phyloP scores from a whole-genome alignment of 2,888 invertebrate species.

The Mythimna ferrago region DNA sequence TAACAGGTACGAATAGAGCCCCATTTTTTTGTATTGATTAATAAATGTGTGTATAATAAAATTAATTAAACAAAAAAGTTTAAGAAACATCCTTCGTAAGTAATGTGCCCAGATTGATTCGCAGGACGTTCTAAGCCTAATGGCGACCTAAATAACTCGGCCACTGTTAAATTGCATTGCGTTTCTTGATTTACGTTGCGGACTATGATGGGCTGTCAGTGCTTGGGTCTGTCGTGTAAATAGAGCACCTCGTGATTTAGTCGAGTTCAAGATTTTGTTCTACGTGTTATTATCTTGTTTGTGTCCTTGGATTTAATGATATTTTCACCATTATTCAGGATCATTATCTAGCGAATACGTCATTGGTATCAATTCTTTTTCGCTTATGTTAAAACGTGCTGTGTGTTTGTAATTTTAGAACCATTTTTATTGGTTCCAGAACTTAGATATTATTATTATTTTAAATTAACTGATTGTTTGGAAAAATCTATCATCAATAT shows the following conservation, averaged over 20 bases:
- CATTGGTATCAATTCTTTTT: not conserved
- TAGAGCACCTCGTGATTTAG: slow-evolving; percentile 27
- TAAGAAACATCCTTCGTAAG: slow-evolving; percentile 20
- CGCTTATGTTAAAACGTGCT: not conserved
- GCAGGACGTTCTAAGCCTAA: slow-evolving; percentile 57
- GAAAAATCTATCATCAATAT: not conserved
- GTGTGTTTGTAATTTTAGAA: too few species aligned
- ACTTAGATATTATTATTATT: not conserved
- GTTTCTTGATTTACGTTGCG: slow-evolving; percentile 42
- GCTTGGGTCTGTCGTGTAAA: slow-evolving; percentile 12
- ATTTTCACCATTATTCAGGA: not conserved
- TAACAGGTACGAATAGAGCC: too few species aligned
- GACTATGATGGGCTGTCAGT: slow-evolving; percentile 14
- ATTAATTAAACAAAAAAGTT: slow-evolving; percentile 10
- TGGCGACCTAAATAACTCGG: slow-evolving; percentile 63
- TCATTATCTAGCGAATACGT: not conserved
- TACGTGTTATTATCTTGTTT: not conserved
- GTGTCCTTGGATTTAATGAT: not conserved
- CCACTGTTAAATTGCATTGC: slow-evolving; percentile 50
- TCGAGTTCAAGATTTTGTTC: slow-evolving; percentile 43
- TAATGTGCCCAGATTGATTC: slow-evolving; percentile 46
- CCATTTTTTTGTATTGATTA: too few species aligned
- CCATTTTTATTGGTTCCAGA: not conserved
- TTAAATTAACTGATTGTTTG: not conserved
- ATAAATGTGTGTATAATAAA: too few species aligned